Evolutionary conservation across 1,140 invertebrate genomes (phyloP).

Genomic region (Anoplophora glabripennis): DNA sequence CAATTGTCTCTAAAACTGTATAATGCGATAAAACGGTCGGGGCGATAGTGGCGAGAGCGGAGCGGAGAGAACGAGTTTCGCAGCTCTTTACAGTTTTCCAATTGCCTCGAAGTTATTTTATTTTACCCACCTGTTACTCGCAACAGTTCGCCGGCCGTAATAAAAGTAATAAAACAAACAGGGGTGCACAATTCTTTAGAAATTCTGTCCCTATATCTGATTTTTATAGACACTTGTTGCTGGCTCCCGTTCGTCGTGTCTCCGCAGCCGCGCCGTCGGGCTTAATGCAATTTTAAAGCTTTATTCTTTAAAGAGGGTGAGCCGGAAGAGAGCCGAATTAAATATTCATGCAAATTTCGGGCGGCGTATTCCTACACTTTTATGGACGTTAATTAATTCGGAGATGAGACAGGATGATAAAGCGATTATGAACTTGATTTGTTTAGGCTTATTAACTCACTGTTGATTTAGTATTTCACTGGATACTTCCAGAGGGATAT

Average conservation of each 20-base stretch:
- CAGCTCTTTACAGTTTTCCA: conserved; percentile 11
- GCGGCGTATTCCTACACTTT: background rate
- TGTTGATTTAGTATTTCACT: background rate
- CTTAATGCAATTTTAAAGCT: conserved; percentile 36
- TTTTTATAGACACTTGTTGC: conserved; percentile 46
- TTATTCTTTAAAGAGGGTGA: conserved; percentile 36
- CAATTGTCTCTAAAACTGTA: no score
- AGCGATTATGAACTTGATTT: background rate
- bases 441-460: background rate
- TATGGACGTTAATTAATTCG: background rate
- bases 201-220: conserved; percentile 36
- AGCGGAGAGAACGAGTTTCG: no score
- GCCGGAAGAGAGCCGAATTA: conserved; percentile 20
- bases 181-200: conserved; percentile 28
- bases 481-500: background rate
- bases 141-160: conserved; percentile 34
- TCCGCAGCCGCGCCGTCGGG: conserved; percentile 1
- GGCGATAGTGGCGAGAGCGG: no score
- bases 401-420: background rate
- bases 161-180: conserved; percentile 45
- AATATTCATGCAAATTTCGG: conserved; percentile 23
- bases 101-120: conserved; percentile 38
- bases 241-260: conserved; percentile 14
- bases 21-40: no score
- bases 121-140: conserved; percentile 41